Conservation (phyloP, 2,797 vertebrate genomes). For the Enteromius paludinosus region DNA sequence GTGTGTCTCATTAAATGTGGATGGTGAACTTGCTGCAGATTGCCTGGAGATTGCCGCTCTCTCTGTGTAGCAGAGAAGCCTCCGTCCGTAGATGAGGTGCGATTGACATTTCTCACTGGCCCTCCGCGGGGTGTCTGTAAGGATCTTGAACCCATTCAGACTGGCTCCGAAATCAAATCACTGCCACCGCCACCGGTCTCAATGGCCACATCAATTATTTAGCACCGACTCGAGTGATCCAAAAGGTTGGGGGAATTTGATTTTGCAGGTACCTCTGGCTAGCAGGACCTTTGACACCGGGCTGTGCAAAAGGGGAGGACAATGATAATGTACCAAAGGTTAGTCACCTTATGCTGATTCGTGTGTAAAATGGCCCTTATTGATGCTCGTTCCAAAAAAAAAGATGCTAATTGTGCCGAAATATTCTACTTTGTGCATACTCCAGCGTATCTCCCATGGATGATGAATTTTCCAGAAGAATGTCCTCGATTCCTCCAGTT, state of each 20-base stretch:
- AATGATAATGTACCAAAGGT: slow-evolving; percentile 54
- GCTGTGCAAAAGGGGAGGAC: slow-evolving; percentile 58
- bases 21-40: slow-evolving; percentile 64
- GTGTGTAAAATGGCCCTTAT: slow-evolving; percentile 35
- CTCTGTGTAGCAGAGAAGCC: slow-evolving; percentile 59
- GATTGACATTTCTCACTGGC: slow-evolving; percentile 69
- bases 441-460: slow-evolving; percentile 28
- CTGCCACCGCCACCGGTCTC: slow-evolving; percentile 59
- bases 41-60: slow-evolving; percentile 64
- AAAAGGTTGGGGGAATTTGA: slow-evolving; percentile 66
- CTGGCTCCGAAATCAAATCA: slow-evolving; percentile 68
- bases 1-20: slow-evolving; percentile 62
- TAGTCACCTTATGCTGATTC: slow-evolving; percentile 44
- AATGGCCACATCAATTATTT: slow-evolving; percentile 70
- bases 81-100: slow-evolving; percentile 58
- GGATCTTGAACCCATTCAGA: slow-evolving; percentile 69
- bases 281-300: slow-evolving; percentile 62
- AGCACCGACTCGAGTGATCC: slow-evolving; percentile 61
- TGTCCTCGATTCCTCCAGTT: slow-evolving; percentile 55
- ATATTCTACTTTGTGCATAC: background rate
- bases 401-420: background rate
- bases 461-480: slow-evolving; percentile 50
- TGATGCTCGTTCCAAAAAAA: slow-evolving; percentile 19
- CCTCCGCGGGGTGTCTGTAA: slow-evolving; percentile 66
- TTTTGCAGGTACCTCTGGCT: slow-evolving; percentile 65